Conservation (phyloP, 30 jellyfish, hydroid and myxozoan genomes). For the Aurelia sp. region DNA sequence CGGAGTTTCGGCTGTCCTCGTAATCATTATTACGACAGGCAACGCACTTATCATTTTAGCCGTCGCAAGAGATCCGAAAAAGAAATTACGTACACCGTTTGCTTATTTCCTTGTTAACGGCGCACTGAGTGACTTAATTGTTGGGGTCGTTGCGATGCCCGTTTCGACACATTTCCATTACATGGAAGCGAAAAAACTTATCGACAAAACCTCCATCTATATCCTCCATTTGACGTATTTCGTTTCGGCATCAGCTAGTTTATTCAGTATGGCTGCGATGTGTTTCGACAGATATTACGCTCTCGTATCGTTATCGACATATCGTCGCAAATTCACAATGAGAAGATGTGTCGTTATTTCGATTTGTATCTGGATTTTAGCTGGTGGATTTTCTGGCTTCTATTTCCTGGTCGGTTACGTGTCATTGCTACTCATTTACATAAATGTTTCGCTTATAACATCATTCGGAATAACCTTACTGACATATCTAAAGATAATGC, state of each 20-base stretch:
- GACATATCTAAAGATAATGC: slow-evolving; percentile 72
- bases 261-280: slow-evolving; percentile 84
- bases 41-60: slow-evolving; percentile 69
- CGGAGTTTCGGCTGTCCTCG: slow-evolving; percentile 52
- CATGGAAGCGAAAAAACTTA: slow-evolving; percentile 71
- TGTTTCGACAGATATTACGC: slow-evolving; percentile 86
- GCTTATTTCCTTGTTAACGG: slow-evolving; percentile 81
- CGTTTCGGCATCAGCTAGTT: slow-evolving; percentile 91
- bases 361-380: slow-evolving; percentile 71
- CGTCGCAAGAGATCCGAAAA: slow-evolving; percentile 83
- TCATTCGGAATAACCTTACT: slow-evolving; percentile 71
- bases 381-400: slow-evolving; percentile 71
- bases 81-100: slow-evolving; percentile 90
- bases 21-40: slow-evolving; percentile 62
- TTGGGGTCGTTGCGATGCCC: slow-evolving; percentile 90
- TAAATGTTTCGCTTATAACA: slow-evolving; percentile 74
- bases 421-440: slow-evolving; percentile 58
- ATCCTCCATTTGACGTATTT: slow-evolving; percentile 79
- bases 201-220: slow-evolving; percentile 25
- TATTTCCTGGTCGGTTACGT: slow-evolving; percentile 81
- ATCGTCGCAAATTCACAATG: slow-evolving; percentile 57
- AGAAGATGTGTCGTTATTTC: slow-evolving; percentile 54
- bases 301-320: slow-evolving; percentile 57
- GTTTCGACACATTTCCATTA: slow-evolving; percentile 76
- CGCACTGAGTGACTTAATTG: slow-evolving; percentile 84